These are phyloP conservation scores for Muscicapa striata DNA, from an alignment of 2,797 vertebrate genomes.

Conservation along the genomic window DNA sequence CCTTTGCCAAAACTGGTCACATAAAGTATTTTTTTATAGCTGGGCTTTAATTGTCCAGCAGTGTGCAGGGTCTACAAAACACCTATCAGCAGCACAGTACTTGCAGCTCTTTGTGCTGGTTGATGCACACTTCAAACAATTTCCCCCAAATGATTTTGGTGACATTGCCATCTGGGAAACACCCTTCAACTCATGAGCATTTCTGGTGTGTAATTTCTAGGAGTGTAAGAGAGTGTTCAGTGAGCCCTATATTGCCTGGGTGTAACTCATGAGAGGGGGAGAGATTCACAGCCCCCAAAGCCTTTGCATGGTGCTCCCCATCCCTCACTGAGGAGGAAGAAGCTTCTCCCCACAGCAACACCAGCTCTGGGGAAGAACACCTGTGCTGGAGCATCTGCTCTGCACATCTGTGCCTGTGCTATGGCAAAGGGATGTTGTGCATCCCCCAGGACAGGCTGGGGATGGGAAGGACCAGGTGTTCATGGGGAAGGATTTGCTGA, in stretches of 20 bases:
- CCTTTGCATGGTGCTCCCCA: neutral
- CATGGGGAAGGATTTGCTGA: neutral
- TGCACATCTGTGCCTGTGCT: fast-evolving
- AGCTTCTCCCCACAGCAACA: fast-evolving
- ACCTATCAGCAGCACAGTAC: neutral
- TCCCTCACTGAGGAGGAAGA: neutral
- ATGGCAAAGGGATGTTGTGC: too few species aligned
- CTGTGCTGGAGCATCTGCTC: neutral
- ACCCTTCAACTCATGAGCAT: neutral
- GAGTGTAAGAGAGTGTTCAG: neutral
- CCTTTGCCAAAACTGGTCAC: neutral
- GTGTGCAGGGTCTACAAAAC: neutral
- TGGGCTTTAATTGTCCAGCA: neutral
- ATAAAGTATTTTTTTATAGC: neutral
- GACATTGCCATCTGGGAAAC: neutral
- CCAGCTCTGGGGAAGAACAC: neutral
- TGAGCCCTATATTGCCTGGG: neutral
- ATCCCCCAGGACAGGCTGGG: neutral
- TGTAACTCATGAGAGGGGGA: neutral
- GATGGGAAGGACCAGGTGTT: neutral
- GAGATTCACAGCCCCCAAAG: fast-evolving
- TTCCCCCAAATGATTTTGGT: neutral
- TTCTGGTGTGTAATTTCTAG: neutral
- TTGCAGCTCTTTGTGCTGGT: neutral
- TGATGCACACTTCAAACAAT: fast-evolving